Base-by-base conservation (phyloP, 2,888 invertebrate genomes). In the Dynastes grantii region DNA sequence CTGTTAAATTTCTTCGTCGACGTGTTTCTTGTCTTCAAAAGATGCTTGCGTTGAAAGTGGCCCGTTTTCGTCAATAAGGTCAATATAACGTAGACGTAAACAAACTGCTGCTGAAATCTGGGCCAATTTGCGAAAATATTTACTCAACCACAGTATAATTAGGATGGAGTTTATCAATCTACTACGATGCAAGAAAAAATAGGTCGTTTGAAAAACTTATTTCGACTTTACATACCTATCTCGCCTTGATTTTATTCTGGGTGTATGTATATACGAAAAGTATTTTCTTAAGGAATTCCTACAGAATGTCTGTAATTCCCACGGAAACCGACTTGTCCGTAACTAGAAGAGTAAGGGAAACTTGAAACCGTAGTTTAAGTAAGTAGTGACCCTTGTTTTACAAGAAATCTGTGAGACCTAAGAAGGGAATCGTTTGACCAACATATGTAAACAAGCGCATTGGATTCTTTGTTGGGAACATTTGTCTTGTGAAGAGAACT, bases 51-150 rank as follows among this genome's bases (percentile, higher is more conserved):
- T 63, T 32, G 63, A 63, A 63, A 32, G 11, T 63, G 32, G 63
- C 63, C 40, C 22, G 51, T 40, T 75, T 75, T 75, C 61, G 16
- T 75, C 61, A 61, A 40, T 61, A 75, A 45, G 49, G 73, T 75
- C 73, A 22, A 63, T 75, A 71, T 75, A 75, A 61, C 73, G 61
- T 61, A 75, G 61, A 61, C 45, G 37, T 75, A 75, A 75, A 75
- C 73, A 75, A 63, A 13, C 55, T 45, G 73, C 29, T 45, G 45
- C 9, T 29, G 61, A 75, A 75, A 75, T 75, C 61, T 49, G 73
- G 61, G 58, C 61, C 73, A 61, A 68, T 75, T 61, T 29, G 40
- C 73, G 27, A 58, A 75, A 75, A 75, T 75, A 61, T 75, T 75
- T 75, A 75, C 45, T 37, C 40, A 61, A 75, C 37, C 73, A 45